Conservation (phyloP, 2,113 vertebrate genomes). For the Taurulus bubalis region DNA sequence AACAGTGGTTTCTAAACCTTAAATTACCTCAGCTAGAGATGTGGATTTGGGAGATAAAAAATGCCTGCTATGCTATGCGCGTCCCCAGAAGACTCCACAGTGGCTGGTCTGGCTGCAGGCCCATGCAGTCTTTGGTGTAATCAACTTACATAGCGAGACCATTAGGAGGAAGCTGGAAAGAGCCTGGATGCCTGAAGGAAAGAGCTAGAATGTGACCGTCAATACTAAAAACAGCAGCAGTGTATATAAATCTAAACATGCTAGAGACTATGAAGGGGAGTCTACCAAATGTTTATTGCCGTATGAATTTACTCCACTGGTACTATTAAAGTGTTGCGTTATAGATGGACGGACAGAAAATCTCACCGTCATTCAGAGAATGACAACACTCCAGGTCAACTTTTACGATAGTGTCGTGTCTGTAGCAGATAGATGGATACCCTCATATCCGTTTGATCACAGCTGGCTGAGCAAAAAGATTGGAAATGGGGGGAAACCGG, state of each 20-base stretch:
- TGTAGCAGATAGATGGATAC: background rate
- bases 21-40: conserved; percentile 65
- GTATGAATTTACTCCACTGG: conserved; percentile 16
- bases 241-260: conserved; percentile 12
- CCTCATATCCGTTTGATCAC: background rate
- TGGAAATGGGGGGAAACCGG: background rate
- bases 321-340: conserved; percentile 12
- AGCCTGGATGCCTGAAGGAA: conserved; percentile 38
- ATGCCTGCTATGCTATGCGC: conserved; percentile 67
- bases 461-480: background rate
- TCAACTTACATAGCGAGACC: conserved; percentile 67
- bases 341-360: background rate
- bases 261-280: conserved; percentile 1
- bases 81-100: conserved; percentile 61
- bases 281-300: conserved; percentile 10
- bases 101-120: conserved; percentile 66
- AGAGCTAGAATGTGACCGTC: conserved; percentile 30
- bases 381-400: background rate
- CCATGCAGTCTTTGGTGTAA: conserved; percentile 56
- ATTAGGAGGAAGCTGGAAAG: conserved; percentile 46
- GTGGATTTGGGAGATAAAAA: conserved; percentile 55
- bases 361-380: background rate
- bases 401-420: background rate
- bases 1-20: conserved; percentile 54
- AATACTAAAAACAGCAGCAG: conserved; percentile 8